Percentiles rank a stretch among this genome's conserved stretches.
Conservation (phyloP, 2,113 vertebrate species). For the Cryptotis parvus region DNA sequence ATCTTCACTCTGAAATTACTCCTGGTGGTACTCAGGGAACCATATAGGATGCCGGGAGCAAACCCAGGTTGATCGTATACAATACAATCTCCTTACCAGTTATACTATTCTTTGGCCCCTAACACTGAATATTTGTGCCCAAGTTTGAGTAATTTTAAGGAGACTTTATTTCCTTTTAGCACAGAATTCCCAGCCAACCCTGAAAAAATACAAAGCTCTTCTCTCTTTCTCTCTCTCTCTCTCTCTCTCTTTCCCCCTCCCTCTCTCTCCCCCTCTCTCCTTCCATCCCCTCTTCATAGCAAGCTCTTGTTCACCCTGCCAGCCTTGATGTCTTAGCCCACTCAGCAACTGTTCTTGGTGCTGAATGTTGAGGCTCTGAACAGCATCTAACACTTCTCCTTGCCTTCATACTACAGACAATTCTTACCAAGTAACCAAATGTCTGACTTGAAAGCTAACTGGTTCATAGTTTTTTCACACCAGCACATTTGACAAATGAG, state of each 20-base stretch:
- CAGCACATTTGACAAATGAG: background rate
- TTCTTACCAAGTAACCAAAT: background rate
- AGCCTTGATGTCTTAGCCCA: fast-evolving
- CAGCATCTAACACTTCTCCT: background rate
- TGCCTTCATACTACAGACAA: background rate
- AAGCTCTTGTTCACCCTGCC: background rate
- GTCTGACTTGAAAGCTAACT: background rate
- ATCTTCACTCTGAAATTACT: too few relatives aligned
- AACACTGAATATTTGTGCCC: background rate
- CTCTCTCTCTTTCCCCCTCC: too few relatives aligned
- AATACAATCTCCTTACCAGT: too few relatives aligned
- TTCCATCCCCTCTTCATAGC: background rate
- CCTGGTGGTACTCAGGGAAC: too few relatives aligned
- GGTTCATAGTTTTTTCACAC: background rate
- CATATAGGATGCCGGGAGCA: too few relatives aligned
- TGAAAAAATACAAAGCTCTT: background rate
- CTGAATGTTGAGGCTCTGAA: too few relatives aligned
- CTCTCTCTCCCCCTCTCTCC: too few relatives aligned
- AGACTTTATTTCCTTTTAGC: conserved; percentile 22
- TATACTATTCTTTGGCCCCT: too few relatives aligned
- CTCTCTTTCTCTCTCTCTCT: background rate
- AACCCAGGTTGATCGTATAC: too few relatives aligned
- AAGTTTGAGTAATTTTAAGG: background rate
- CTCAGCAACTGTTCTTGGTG: background rate
- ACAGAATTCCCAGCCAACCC: background rate